A percentile compares a stretch with the other conserved stretches of the same genome.
phyloP scores from a whole-genome alignment of 2,113 vertebrate genomes.

The Monopterus albus region DNA sequence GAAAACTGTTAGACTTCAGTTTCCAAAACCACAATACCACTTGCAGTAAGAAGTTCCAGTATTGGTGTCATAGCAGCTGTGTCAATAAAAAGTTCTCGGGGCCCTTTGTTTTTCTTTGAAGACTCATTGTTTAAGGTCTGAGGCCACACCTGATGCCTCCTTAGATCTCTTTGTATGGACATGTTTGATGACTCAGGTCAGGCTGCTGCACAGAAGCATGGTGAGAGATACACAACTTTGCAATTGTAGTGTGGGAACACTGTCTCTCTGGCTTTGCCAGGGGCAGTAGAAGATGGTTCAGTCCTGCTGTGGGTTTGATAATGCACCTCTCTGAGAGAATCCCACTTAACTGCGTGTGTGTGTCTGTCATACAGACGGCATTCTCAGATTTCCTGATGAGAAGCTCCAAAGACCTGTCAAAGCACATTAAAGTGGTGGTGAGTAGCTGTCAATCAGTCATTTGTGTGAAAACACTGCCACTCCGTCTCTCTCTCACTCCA shows the following conservation, averaged over 20 bases:
- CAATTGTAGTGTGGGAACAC: not conserved
- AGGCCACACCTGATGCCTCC: no score
- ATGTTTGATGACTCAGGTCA: not conserved
- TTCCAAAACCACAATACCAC: no score
- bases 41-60: no score
- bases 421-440: constrained; percentile 93
- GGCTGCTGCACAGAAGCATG: no score
- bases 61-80: no score
- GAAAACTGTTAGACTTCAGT: no score
- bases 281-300: not conserved
- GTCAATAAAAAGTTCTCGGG: no score
- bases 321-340: constrained; percentile 6
- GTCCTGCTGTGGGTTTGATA: constrained; percentile 1
- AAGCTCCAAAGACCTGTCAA: constrained; percentile 94
- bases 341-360: not conserved
- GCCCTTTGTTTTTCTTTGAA: no score
- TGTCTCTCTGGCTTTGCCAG: not conserved
- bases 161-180: no score
- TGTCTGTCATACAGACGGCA: constrained; percentile 84
- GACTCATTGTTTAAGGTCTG: no score
- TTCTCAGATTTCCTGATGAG: constrained; percentile 94
- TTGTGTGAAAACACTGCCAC: not conserved
- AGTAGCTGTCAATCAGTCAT: constrained; percentile 60
- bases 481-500: not conserved
- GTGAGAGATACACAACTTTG: not conserved